Evolutionary conservation across 2,113 vertebrate species (phyloP).

Genomic region (Brachypteracias leptosomus): DNA sequence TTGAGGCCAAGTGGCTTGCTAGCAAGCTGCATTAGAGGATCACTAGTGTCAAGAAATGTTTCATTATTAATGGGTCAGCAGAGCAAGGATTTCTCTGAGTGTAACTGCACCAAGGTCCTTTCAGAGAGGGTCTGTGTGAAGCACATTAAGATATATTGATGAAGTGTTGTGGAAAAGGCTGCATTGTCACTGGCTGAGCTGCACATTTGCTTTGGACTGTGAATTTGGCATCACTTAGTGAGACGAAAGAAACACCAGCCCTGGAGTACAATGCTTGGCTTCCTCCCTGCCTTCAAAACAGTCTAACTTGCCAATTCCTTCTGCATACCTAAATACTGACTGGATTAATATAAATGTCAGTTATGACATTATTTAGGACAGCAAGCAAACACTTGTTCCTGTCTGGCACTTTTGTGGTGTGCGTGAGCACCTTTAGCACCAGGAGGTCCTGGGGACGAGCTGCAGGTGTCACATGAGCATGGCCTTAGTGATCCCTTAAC

Average conservation of each 20-base stretch:
- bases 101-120: neutral
- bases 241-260: neutral
- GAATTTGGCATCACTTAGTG: neutral
- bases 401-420: neutral
- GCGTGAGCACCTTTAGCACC: neutral
- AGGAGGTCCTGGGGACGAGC: neutral
- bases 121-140: neutral
- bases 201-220: constrained; percentile 38
- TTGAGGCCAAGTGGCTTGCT: neutral
- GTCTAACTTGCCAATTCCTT: constrained; percentile 25
- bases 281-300: constrained; percentile 9
- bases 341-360: constrained; percentile 34
- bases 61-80: neutral
- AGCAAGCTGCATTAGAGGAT: neutral
- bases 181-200: neutral
- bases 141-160: neutral
- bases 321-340: neutral
- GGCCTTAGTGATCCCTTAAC: neutral
- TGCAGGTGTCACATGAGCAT: neutral
- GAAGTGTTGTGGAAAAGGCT: constrained; percentile 39
- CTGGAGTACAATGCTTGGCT: constrained; percentile 34
- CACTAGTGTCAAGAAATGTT: neutral
- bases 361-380: constrained; percentile 6
- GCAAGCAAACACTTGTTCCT: constrained; percentile 9
- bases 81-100: neutral